Percentiles rank a stretch among this genome's conserved stretches.
Conservation (phyloP, 1,140 invertebrate species). For the Araneus ventricosus region DNA sequence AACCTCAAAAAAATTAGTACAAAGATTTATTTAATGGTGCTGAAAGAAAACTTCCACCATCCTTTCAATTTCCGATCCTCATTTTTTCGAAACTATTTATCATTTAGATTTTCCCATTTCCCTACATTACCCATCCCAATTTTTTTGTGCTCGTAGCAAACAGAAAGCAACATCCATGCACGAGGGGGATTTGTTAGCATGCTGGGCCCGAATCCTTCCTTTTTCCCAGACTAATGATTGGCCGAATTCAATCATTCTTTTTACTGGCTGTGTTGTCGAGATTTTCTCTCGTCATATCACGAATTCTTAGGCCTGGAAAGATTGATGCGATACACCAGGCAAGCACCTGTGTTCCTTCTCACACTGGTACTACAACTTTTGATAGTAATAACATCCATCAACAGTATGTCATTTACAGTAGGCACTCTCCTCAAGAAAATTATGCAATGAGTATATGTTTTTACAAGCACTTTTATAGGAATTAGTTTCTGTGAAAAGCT, state of each 20-base stretch:
- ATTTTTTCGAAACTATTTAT: conserved; percentile 43
- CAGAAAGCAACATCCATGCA: conserved; percentile 26
- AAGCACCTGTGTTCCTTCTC: conserved; percentile 41
- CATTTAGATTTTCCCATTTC: conserved; percentile 32
- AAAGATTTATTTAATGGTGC: neutral
- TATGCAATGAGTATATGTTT: neutral
- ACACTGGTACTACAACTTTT: conserved; percentile 21
- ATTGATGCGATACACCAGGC: conserved; percentile 26
- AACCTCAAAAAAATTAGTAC: neutral
- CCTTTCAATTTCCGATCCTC: conserved; percentile 22
- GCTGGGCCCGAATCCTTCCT: neutral
- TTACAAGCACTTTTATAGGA: neutral
- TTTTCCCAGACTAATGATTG: conserved; percentile 40
- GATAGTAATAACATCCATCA: conserved; percentile 52
- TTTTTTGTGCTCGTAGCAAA: neutral
- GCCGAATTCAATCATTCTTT: conserved; percentile 59
- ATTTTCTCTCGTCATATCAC: conserved; percentile 33
- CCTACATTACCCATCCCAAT: neutral
- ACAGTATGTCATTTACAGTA: neutral
- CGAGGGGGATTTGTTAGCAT: neutral
- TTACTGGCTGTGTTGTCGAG: conserved; percentile 36
- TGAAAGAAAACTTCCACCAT: neutral
- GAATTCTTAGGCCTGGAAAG: neutral
- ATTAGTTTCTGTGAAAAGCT: neutral
- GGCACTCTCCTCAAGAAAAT: neutral